A percentile compares a stretch with the other conserved stretches of the same genome.
Conservation (phyloP, 2,113 vertebrate genomes). For the Danio rerio region GRCz12tu NC_133198.1:35523001-35523500, state of each 20-base stretch:
- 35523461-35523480: constrained; percentile 8
- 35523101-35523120: constrained; percentile 52
- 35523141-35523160: constrained; percentile 62
- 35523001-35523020: constrained; percentile 39
- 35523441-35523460: constrained; percentile 14
- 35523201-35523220: constrained; percentile 78
- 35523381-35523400: constrained; percentile 60
- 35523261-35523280: constrained; percentile 54
- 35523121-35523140: constrained; percentile 59
- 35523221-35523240: constrained; percentile 68
- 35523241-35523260: constrained; percentile 64
- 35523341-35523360: constrained; percentile 17
- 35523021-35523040: constrained; percentile 17
- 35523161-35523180: constrained; percentile 61
- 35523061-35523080: constrained; percentile 18
- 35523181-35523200: constrained; percentile 58
- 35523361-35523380: constrained; percentile 36
- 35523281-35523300: constrained; percentile 48
- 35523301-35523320: constrained; percentile 21
- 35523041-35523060: constrained; percentile 38
- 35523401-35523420: constrained; percentile 26
- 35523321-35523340: constrained; percentile 66
- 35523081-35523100: constrained; percentile 43
- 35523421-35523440: constrained; percentile 28
- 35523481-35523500: constrained; percentile 28